Base-by-base conservation (phyloP, 2,113 vertebrate genomes). In the Tenrec ecaudatus region DNA sequence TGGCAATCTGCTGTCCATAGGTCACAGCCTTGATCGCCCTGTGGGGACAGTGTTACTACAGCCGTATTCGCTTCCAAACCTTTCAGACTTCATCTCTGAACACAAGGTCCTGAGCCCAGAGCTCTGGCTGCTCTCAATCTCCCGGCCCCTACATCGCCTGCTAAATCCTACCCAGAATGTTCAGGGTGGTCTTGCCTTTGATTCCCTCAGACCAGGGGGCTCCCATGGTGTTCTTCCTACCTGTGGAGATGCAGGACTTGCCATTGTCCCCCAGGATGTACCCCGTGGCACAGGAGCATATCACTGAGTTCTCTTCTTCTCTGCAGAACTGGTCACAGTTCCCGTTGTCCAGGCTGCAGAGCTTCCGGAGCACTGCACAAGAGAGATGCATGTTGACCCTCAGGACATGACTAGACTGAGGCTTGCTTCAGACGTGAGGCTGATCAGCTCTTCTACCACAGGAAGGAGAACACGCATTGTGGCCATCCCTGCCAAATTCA, bases 281-380 rank as follows among this genome's bases (percentile, higher is more conserved):
- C 0, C 99, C 99, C 0, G 93, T 96, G 3, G 98, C 98, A 2
- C 99, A 99, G 17, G 98, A 98, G 68, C 99, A 99, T 7, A 91
- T 0, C 0, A 98, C 96, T 0, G 60, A 92, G 3, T 97, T 98
- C 31, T 47, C 25, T 6, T 86, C 86, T 64, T 98, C 92, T 0
- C 27, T 93, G 97, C 99, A 99, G 98, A 99, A 99, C 53, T 99
- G 99, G 8, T 99, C 96, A 9, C 99, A 99, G 58, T 98, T 98
- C 0, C 99, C 99, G 0, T 99, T 99, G 77, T 98, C 97, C 94
- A 98, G 96, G 77, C 98, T 98, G 95, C 99, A 99, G 90, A 98
- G 97, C 80, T 98, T 96, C 4, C 97, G 98, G 81, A 98, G 98
- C 17, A 96, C 99, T 99, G 82, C 0, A 64, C 66, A 96, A 94